These are phyloP conservation scores for Tromatobia lineatoria DNA, from an alignment of 2,888 invertebrate genomes.

Conservation along the genomic window DNA sequence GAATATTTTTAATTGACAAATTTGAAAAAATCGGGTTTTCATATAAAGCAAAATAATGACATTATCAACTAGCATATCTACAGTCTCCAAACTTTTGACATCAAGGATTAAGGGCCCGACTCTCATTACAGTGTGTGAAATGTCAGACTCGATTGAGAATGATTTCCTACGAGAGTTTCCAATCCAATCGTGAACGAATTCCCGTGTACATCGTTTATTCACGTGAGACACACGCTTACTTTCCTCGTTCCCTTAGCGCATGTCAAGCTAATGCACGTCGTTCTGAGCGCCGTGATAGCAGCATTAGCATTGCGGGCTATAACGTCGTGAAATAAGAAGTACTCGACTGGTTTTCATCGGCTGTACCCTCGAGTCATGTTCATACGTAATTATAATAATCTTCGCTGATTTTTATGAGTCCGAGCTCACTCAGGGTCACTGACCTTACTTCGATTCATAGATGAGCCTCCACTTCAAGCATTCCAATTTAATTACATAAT, in stretches of 20 bases:
- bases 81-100: background rate
- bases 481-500: slow-evolving; percentile 7
- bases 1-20: no score
- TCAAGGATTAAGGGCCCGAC: background rate
- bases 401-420: slow-evolving; percentile 21
- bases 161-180: slow-evolving; percentile 54
- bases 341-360: slow-evolving; percentile 37
- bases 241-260: slow-evolving; percentile 33
- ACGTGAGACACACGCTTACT: slow-evolving; percentile 47
- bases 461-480: background rate
- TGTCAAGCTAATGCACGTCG: slow-evolving; percentile 59
- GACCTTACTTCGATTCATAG: slow-evolving; percentile 15
- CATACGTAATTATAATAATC: slow-evolving; percentile 56
- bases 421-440: slow-evolving; percentile 5
- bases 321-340: slow-evolving; percentile 1
- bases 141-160: slow-evolving; percentile 9
- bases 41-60: no score
- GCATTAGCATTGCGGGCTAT: slow-evolving; percentile 18
- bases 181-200: slow-evolving; percentile 59
- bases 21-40: no score
- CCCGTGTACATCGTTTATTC: slow-evolving; percentile 62
- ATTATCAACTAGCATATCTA: background rate
- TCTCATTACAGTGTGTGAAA: slow-evolving; percentile 2
- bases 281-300: slow-evolving; percentile 32
- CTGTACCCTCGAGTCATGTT: slow-evolving; percentile 38